Percentiles rank a stretch among this genome's conserved stretches.
These are phyloP conservation scores for Phalacrocorax aristotelis DNA, from an alignment of 2,113 vertebrate species.

Conservation along the genomic window DNA sequence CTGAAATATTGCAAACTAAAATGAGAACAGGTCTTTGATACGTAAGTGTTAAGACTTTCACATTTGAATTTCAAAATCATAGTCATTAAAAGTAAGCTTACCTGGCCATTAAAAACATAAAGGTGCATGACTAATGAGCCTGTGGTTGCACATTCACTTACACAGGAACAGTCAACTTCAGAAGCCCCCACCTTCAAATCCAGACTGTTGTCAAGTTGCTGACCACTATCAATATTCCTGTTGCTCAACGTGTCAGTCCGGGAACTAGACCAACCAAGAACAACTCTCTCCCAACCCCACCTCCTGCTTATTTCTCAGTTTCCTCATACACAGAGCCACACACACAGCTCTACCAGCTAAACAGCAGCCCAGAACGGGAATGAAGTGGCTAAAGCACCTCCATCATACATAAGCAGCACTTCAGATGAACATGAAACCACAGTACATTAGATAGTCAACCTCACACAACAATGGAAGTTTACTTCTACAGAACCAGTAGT, in stretches of 20 bases:
- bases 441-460: background rate
- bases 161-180: background rate
- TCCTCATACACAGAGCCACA: background rate
- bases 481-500: conserved; percentile 15
- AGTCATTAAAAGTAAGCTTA: conserved; percentile 1
- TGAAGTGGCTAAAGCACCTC: background rate
- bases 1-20: background rate
- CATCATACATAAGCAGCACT: background rate
- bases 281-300: background rate
- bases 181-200: background rate
- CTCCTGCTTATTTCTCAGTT: background rate
- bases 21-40: conserved; percentile 12
- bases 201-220: background rate
- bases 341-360: background rate
- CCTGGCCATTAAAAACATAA: background rate
- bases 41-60: conserved; percentile 33
- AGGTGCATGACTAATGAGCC: background rate
- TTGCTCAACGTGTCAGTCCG: background rate
- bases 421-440: conserved; percentile 2
- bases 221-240: background rate
- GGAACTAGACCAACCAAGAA: background rate
- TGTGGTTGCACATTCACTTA: conserved; percentile 27
- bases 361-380: background rate
- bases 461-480: background rate
- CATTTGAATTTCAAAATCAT: conserved; percentile 37